Evolutionary conservation across 2,888 invertebrate species (phyloP), one percentile per base, ranked within the genome.

Genomic region (Hedychridium roseum): DNA sequence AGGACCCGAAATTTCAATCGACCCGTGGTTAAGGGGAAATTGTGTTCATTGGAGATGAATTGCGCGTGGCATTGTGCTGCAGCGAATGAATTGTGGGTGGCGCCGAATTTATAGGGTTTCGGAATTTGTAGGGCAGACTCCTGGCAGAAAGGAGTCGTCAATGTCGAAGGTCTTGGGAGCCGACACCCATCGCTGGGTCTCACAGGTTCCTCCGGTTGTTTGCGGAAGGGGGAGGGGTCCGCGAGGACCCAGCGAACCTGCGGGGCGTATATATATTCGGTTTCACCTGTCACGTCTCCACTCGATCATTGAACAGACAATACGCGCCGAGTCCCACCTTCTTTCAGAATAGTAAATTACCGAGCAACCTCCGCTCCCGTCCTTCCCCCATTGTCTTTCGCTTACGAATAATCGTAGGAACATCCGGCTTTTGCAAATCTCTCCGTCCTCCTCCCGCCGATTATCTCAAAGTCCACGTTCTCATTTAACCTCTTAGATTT

Each of bases 281-380:
- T 74, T 75, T 74, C 76, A 76, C 74, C 75, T 75, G 76, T 75
- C 76, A 75, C 65, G 70, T 73, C 69, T 73, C 73, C 74, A 74
- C 74, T 75, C 73, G 71, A 74, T 76, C 76, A 74, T 76, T 75
- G 74, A 64, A 53, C 64, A 65, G 65, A 76, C 74, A 76, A 76
- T 75, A 68, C 63, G 48, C 34, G 42, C 47, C 37, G 43, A 62
- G 68, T 67, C 69, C 63, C 70, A 70, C 68, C 70, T 69, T 60
- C 67, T 64, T 59, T 63, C 53, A 68, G 66, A 66, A 63, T 59
- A 58, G 61, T 63, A 59, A 60, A 71, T 71, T 63, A 63, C 70
- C 57, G 66, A 47, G 32, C 52, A 51, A 37, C 57, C 56, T 41
- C 41, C 43, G 42, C 43, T n/a, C 37, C 50, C 23, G 34, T 54